Percentiles rank a stretch among this genome's conserved stretches.
These are phyloP conservation scores for Pangasianodon hypophthalmus DNA, from an alignment of 2,113 vertebrate genomes.

Conservation along the genomic window DNA sequence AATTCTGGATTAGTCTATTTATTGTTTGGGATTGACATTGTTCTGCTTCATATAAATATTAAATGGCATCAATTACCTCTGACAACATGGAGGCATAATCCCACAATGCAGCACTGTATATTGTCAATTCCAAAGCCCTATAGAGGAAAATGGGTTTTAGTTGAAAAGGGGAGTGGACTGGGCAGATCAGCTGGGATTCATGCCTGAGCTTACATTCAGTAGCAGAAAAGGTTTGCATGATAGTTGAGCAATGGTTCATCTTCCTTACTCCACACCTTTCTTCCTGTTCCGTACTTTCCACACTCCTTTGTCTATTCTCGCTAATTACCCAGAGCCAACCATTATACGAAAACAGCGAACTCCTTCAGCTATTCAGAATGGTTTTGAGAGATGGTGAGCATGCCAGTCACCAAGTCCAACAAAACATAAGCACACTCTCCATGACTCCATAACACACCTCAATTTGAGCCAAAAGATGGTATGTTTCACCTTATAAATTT, in stretches of 20 bases:
- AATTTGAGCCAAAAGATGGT: background rate
- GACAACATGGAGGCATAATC: background rate
- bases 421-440: background rate
- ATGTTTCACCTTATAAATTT: slow-evolving; percentile 23
- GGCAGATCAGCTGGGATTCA: background rate
- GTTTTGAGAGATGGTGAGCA: background rate
- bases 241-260: background rate
- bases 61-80: background rate
- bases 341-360: slow-evolving; percentile 14
- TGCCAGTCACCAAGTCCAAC: slow-evolving; percentile 18
- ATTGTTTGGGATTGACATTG: background rate
- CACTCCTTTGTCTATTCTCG: slow-evolving; percentile 25
- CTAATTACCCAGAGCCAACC: background rate
- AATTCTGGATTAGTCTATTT: background rate
- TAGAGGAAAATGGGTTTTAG: background rate
- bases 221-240: background rate
- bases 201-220: background rate
- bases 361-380: background rate
- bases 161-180: background rate
- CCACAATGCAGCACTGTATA: background rate
- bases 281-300: slow-evolving; percentile 42
- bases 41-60: background rate
- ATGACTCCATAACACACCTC: background rate
- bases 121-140: background rate
- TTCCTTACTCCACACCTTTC: slow-evolving; percentile 24